Evolutionary conservation across 2,888 invertebrate species (phyloP), one percentile per base, ranked within the genome.

Genomic region (Suillia variegata): DNA sequence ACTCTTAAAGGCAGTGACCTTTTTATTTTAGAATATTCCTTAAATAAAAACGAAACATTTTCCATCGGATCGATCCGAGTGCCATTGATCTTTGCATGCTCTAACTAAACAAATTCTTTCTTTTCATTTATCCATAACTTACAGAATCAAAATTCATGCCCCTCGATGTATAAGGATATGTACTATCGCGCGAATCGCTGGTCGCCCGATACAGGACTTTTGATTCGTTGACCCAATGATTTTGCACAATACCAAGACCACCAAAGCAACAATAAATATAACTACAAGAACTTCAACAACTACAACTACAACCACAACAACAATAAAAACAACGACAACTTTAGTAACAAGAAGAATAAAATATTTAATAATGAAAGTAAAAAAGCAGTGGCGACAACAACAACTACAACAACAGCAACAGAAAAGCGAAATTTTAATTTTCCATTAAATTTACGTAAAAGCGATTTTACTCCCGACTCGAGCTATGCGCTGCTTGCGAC

Each of bases 121-220:
- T n/a, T n/a, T n/a, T n/a, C n/a, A n/a, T n/a, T n/a, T n/a, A n/a
- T n/a, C n/a, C n/a, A n/a, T n/a, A n/a, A n/a, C 61, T 62, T 61
- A 50, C 70, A 77, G 73, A 78, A 74, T 77, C 78, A 88, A 87
- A 86, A 85, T 75, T 85, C 85, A 81, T 94, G 94, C 84, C 93
- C 93, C 52, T 90, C 92, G 70, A 94, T 94, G 94, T 90, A 92
- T 78, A 89, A 90, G 82, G 92, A 94, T 77, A 92, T 93, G 89
- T 91, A 92, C 77, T 94, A 94, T 80, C 90, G 89, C 86, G 81
- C 82, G 67, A 82, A 82, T 71, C 80, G 82, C 62, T 82, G 82
- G 82, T 79, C 81, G 47, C 76, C 80, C 42, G 82, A 82, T 62
- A 75, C 81, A 59, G 80, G 81, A 49, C 71, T 80, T 58, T 67